Percentiles rank a stretch among this genome's conserved stretches.
phyloP scores from a whole-genome alignment of 1,140 invertebrate genomes.

The Eueides isabella region DNA sequence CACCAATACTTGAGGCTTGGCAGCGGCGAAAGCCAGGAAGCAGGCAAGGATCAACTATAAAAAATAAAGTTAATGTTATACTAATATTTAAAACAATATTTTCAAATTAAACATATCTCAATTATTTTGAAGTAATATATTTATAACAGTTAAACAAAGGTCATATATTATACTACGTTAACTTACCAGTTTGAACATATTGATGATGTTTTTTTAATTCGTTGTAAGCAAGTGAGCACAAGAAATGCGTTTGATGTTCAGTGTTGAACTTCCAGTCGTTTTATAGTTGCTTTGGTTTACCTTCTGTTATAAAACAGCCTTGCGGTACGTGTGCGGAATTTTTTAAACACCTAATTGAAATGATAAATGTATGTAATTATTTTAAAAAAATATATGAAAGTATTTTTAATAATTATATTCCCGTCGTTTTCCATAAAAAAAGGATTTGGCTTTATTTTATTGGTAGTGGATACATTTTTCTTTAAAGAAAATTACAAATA shows the following conservation, averaged over 20 bases:
- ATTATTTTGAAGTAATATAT: no score
- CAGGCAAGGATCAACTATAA: slow-evolving; percentile 73
- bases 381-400: no score
- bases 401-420: no score
- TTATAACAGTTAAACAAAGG: no score
- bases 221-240: slow-evolving; percentile 35
- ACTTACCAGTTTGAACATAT: slow-evolving; percentile 47
- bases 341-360: slow-evolving; percentile 19
- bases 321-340: slow-evolving; percentile 49
- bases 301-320: slow-evolving; percentile 50
- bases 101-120: no score
- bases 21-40: slow-evolving; percentile 50
- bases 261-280: slow-evolving; percentile 30
- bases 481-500: no score
- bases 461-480: no score
- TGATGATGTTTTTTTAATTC: slow-evolving; percentile 37
- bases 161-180: background rate
- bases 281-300: slow-evolving; percentile 44
- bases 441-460: no score
- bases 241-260: slow-evolving; percentile 43
- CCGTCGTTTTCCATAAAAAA: no score
- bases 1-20: slow-evolving; percentile 42
- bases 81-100: no score
- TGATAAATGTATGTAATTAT: no score
- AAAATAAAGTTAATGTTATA: background rate